Percentiles rank a stretch among this genome's conserved stretches.
Evolutionary conservation across 2,888 invertebrate genomes (phyloP).

Genomic region (Gisinianus flammeolus): DNA sequence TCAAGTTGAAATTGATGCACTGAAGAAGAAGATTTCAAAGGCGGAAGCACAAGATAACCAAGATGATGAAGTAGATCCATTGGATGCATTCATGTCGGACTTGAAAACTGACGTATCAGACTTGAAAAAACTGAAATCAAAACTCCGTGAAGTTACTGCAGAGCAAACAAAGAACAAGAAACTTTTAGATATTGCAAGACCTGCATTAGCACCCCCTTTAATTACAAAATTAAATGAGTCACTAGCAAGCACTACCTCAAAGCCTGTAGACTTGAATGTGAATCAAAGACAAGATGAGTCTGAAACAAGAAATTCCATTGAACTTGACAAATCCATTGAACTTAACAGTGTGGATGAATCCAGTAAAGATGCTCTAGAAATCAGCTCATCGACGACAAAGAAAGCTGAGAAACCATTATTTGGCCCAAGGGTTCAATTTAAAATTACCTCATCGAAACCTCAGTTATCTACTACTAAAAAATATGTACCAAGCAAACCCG

Average conservation of each 20-base stretch:
- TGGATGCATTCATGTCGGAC: slow-evolving; percentile 80
- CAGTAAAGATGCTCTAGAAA: background rate
- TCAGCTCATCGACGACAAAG: background rate
- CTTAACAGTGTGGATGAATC: no score
- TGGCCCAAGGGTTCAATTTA: slow-evolving; percentile 21
- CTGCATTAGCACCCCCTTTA: slow-evolving; percentile 59
- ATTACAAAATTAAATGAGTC: slow-evolving; percentile 57
- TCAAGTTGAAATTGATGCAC: slow-evolving; percentile 66
- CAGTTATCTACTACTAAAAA: background rate
- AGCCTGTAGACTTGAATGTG: background rate
- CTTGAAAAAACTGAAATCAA: slow-evolving; percentile 65
- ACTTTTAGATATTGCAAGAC: slow-evolving; percentile 72
- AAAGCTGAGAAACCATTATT: slow-evolving; percentile 24
- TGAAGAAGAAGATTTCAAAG: slow-evolving; percentile 66
- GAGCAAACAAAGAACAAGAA: slow-evolving; percentile 74
- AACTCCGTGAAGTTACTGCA: slow-evolving; percentile 71
- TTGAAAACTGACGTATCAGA: slow-evolving; percentile 62
- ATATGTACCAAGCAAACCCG: background rate
- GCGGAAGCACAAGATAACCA: slow-evolving; percentile 62
- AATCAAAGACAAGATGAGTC: background rate
- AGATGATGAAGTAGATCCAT: slow-evolving; percentile 70
- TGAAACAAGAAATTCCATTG: background rate
- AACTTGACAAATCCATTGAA: no score
- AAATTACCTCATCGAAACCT: slow-evolving; percentile 14
- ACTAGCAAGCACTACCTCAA: background rate